phyloP scores from a whole-genome alignment of 92 coral and sea anemone genomes.

The Siderastrea siderea region DNA sequence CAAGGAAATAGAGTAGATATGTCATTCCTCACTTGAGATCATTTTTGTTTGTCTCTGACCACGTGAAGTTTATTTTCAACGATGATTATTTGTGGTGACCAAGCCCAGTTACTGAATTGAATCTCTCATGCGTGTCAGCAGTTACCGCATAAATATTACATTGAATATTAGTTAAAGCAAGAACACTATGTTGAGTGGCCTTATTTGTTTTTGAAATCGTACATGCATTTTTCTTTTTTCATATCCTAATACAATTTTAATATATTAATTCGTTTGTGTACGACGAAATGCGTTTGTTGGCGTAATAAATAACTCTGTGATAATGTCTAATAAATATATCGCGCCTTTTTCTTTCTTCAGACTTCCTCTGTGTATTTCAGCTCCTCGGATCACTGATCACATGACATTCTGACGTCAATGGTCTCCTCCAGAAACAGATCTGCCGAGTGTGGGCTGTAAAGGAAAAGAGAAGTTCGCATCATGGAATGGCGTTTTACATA shows the following conservation, averaged over 20 bases:
- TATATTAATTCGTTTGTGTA: neutral
- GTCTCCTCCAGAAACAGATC: slow-evolving; percentile 16
- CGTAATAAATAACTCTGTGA: slow-evolving; percentile 16
- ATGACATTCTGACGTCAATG: neutral
- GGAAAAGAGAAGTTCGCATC: neutral
- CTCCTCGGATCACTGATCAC: neutral
- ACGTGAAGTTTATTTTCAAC: neutral
- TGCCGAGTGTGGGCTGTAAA: slow-evolving; percentile 2
- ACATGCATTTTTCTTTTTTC: neutral
- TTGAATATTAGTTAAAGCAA: neutral
- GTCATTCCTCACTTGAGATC: neutral
- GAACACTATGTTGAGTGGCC: neutral
- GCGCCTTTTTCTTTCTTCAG: neutral
- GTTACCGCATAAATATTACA: neutral
- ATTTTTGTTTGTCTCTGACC: neutral
- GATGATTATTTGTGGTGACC: neutral
- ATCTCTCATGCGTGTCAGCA: neutral
- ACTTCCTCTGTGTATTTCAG: neutral
- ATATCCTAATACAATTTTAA: neutral
- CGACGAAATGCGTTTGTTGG: neutral
- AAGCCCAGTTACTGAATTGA: neutral
- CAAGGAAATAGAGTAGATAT: too few relatives aligned
- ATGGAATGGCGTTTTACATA: neutral
- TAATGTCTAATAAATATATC: slow-evolving; percentile 15
- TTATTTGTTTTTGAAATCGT: neutral